phyloP scores from a whole-genome alignment of 2,888 invertebrate genomes.

The Melanostoma mellinum region DNA sequence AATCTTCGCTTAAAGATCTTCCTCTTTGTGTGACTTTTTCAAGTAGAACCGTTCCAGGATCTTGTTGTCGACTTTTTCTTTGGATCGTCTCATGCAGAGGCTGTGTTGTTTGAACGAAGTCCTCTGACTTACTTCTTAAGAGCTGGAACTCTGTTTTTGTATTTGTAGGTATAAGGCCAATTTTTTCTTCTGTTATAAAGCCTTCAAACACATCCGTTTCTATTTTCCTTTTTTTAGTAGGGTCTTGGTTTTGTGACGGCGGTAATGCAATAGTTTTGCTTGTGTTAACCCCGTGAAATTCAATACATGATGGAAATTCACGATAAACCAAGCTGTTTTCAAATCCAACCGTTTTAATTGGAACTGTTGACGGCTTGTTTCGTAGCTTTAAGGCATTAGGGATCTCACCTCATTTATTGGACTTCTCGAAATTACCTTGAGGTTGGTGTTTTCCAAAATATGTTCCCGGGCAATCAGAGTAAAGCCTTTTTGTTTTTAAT shows the following conservation, averaged over 20 bases:
- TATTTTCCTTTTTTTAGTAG: too few species aligned
- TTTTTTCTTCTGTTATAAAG: not conserved
- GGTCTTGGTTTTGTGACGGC: too few species aligned
- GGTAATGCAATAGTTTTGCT: too few species aligned
- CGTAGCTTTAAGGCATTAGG: too few species aligned
- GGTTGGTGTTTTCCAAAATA: not conserved
- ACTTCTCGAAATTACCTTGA: not conserved
- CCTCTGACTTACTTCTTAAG: slow-evolving; percentile 34
- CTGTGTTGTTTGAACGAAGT: slow-evolving; percentile 10
- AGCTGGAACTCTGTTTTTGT: not conserved
- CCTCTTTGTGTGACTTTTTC: not conserved
- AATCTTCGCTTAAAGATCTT: not conserved
- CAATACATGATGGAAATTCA: too few species aligned
- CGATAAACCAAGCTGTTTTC: too few species aligned
- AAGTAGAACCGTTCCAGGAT: not conserved
- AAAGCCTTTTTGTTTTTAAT: slow-evolving; percentile 16
- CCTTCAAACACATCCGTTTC: too few species aligned
- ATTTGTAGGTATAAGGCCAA: too few species aligned
- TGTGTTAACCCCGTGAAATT: too few species aligned
- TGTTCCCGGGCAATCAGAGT: slow-evolving; percentile 5
- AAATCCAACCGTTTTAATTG: too few species aligned
- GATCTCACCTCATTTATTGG: not conserved
- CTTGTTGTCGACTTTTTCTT: slow-evolving; percentile 17
- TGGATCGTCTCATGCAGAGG: not conserved
- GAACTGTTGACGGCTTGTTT: too few species aligned